Conservation (phyloP, 2,888 invertebrate genomes). For the Malthinus seriepunctatus region DNA sequence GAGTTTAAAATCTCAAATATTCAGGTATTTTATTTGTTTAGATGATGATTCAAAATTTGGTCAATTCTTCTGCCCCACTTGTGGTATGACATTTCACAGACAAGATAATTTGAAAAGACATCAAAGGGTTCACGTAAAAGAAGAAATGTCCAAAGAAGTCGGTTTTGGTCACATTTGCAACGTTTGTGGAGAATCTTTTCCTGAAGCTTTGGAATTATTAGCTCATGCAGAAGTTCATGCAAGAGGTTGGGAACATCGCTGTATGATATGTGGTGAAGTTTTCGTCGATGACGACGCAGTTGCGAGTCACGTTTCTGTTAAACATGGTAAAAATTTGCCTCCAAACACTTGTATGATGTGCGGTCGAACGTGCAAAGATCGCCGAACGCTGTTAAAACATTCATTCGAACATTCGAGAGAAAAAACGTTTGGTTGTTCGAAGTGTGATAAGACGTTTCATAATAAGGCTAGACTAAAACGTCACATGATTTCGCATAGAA, state of each 20-base stretch:
- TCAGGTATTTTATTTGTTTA: not conserved
- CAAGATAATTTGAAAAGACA: conserved; percentile 75
- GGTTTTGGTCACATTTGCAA: conserved; percentile 68
- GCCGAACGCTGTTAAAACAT: conserved; percentile 68
- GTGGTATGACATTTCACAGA: conserved; percentile 79
- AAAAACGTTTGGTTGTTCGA: conserved; percentile 63
- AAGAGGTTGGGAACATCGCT: conserved; percentile 61
- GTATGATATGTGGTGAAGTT: conserved; percentile 68
- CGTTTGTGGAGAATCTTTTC: conserved; percentile 78
- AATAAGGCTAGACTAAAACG: conserved; percentile 68
- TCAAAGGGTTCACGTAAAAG: conserved; percentile 54
- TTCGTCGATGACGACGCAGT: conserved; percentile 66
- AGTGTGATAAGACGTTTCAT: conserved; percentile 72
- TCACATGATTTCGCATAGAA: conserved; percentile 72
- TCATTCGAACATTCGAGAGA: conserved; percentile 71
- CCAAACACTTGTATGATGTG: conserved; percentile 69
- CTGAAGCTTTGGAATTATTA: conserved; percentile 74
- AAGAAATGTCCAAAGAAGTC: conserved; percentile 38
- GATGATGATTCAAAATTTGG: conserved; percentile 62
- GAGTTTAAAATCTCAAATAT: not conserved
- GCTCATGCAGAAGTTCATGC: conserved; percentile 82
- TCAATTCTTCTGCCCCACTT: conserved; percentile 69
- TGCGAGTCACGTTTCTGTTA: conserved; percentile 64
- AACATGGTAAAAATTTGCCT: conserved; percentile 64
- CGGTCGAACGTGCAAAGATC: conserved; percentile 70